phyloP scores from a whole-genome alignment of 1,140 invertebrate genomes.

The Caenorhabditis brenneri region DNA sequence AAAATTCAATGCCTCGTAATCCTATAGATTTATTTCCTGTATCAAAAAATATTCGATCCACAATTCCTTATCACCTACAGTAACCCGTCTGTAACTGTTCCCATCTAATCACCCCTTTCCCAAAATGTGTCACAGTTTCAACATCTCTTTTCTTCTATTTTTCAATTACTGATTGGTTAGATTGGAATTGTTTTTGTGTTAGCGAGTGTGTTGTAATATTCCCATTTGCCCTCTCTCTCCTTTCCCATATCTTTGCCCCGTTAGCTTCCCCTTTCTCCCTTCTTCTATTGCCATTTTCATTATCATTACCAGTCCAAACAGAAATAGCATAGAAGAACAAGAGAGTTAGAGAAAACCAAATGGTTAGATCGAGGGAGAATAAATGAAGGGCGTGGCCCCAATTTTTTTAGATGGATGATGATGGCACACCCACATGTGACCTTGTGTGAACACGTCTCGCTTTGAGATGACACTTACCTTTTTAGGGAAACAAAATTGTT shows the following conservation, averaged over 20 bases:
- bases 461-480: too few relatives aligned
- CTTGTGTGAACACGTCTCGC: too few relatives aligned
- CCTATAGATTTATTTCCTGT: too few relatives aligned
- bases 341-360: conserved; percentile 2
- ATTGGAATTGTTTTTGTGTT: background rate
- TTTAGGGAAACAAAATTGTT: too few relatives aligned
- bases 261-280: background rate
- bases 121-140: background rate
- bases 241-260: background rate
- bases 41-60: too few relatives aligned
- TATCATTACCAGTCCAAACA: conserved; percentile 5
- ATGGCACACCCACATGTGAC: background rate
- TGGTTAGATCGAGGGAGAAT: too few relatives aligned
- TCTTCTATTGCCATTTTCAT: conserved; percentile 13
- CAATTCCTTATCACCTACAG: too few relatives aligned
- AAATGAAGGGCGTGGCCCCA: background rate
- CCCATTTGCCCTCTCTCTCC: conserved; percentile 5
- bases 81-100: too few relatives aligned
- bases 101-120: too few relatives aligned
- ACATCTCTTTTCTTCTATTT: background rate
- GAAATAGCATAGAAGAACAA: background rate
- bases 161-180: background rate
- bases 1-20: too few relatives aligned
- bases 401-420: too few relatives aligned
- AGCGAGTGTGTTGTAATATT: background rate